A percentile compares a stretch with the other conserved stretches of the same genome.
Evolutionary conservation across 2,113 vertebrate genomes (phyloP).

Genomic region (Gymnocephalus cernua): DNA sequence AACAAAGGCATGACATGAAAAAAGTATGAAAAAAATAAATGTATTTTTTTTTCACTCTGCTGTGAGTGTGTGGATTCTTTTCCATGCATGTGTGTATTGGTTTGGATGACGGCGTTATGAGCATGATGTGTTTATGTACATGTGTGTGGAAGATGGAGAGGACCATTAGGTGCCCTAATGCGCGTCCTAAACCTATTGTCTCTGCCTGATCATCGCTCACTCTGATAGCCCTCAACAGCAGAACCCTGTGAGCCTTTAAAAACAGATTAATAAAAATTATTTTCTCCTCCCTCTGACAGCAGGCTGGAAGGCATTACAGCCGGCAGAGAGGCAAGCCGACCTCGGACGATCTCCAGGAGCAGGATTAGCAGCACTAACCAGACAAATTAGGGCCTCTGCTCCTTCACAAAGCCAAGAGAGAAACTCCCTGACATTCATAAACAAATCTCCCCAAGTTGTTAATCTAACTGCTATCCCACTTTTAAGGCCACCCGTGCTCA

Average conservation of each 20-base stretch:
- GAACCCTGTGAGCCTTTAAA: conserved; percentile 71
- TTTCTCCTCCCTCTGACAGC: conserved; percentile 57
- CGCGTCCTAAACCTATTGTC: conserved; percentile 66
- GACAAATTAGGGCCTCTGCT: conserved; percentile 73
- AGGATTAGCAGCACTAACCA: conserved; percentile 73
- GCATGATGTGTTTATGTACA: conserved; percentile 4
- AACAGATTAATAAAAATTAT: conserved; percentile 79
- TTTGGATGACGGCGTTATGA: neutral
- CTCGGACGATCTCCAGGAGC: conserved; percentile 63
- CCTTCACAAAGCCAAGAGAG: conserved; percentile 50
- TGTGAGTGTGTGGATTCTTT: neutral
- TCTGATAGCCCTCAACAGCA: conserved; percentile 61
- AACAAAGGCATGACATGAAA: conserved; percentile 73
- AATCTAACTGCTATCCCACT: conserved; percentile 41
- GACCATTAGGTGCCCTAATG: conserved; percentile 67
- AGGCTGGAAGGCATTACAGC: conserved; percentile 76
- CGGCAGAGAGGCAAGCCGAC: conserved; percentile 3
- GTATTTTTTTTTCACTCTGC: conserved; percentile 43
- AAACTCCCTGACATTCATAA: conserved; percentile 65
- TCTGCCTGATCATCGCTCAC: conserved; percentile 56
- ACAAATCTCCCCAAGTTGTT: conserved; percentile 62
- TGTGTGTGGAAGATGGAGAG: conserved; percentile 44
- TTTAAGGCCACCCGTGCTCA: conserved; percentile 65
- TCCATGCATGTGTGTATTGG: neutral
- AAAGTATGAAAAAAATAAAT: too few relatives aligned